Base-by-base conservation (phyloP, 2,888 invertebrate genomes). In the Tachina grossa region DNA sequence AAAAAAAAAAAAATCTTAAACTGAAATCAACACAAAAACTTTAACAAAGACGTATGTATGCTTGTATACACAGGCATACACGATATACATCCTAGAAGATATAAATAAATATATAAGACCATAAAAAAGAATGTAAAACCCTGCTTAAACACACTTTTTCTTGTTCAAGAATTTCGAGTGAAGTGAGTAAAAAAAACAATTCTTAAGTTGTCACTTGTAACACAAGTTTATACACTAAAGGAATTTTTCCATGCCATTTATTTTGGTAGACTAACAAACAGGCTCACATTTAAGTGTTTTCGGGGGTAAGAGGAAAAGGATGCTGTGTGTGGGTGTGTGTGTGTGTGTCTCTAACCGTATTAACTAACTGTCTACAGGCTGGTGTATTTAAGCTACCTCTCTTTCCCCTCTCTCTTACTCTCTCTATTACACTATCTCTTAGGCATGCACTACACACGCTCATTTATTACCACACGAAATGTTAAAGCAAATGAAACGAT, bases 181-280 rank as follows among this genome's bases (percentile, higher is more conserved):
- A 59, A 74, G 1, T 41, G 41, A 49, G 5, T n/a, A 68, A 31
- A 13, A 53, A 39, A 75, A 65, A 68, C 39, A 71, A n/a, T 13
- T 82, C 85, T 82, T 76, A 76, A 83, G 79, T 85, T 85, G 85
- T 83, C 79, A 85, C 83, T 83, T 83, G 47, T 79, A 85, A 85
- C 83, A 85, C 83, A 83, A 83, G 76, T 85, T 75, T 85, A 85
- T 82, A 66, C 78, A 77, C 81, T 81, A 19, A 19, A 51, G 66
- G 66, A 79, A 76, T 63, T 79, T 79, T 83, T 80, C 82, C 82
- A 71, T 76, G 63, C 80, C 79, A 85, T 85, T 83, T 85, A 83
- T 80, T 85, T 79, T 4, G 59, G 57, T 61, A 83, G 66, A 74
- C 77, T 63, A 59, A 75, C 16, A 59, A 8, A 65, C 43, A 75